Evolutionary conservation across 2,888 invertebrate species (phyloP), one percentile per base, ranked within the genome.

Genomic region (Proisotoma minuta): DNA sequence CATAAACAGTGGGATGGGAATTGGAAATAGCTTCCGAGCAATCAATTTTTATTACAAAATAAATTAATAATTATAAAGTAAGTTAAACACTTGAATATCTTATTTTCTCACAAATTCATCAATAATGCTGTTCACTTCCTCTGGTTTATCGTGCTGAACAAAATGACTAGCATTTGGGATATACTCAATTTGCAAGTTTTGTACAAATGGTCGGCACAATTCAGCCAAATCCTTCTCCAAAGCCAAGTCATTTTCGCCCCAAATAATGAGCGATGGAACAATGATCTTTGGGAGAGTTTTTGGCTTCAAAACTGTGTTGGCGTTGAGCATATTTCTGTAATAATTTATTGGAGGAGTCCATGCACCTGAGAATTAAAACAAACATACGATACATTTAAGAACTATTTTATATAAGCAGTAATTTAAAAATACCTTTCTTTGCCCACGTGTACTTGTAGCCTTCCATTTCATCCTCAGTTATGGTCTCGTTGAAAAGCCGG

Each of bases 371-470:
- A 78, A 64, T 54, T n/a, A n/a, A n/a, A n/a, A n/a, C n/a, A 62
- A 57, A 58, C 54, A 40, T 47, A 39, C 10, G 8, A 34, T 8
- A 24, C 43, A 10, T 28, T n/a, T 34, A 39, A 27, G 12, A 18
- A 49, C n/a, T 39, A 50, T 20, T 34, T 57, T 4, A 22, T 28
- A 4, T 20, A 49, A n/a, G n/a, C 52, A 34, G 15, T 2, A 1
- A 27, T 8, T 3, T 2, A 20, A 20, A n/a, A 1, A 78, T 75
- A 84, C 84, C 78, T 74, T 79, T 79, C 75, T 82, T 81, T 43
- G 81, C 78, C 71, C 82, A 84, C 76, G 81, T 81, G 73, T 82
- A 84, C 73, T 84, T 84, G 76, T 80, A 84, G 57, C 82, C 83
- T 73, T 84, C 83, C 1, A 83, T 72, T 59, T 83, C 83, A 51